Base-by-base conservation (phyloP, 2,113 vertebrate genomes). In the Chloroceryle aenea region DNA sequence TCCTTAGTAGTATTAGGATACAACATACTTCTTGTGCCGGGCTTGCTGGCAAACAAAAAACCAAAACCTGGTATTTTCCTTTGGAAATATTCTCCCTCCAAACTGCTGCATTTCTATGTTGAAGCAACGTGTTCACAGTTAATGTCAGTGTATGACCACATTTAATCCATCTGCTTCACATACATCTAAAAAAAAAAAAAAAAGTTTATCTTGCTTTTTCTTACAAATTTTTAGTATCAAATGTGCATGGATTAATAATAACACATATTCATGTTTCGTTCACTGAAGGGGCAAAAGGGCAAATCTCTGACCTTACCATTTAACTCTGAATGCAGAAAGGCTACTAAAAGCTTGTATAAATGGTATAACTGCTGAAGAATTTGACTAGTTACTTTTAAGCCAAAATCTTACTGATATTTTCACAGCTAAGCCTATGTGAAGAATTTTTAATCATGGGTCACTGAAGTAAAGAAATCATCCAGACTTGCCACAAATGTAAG, bases 11-110 rank as follows among this genome's bases (percentile, higher is more conserved):
- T 91, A 83, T 90, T 93, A 79, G 53, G 73, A 68, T 56, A 93
- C 84, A 96, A 81, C 92, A 59, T 87, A 78, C 30, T 90, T 96
- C 32, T 72, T 89, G 73, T 95, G 53, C 68, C 91, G 53, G 30
- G 5, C 43, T 59, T 85, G n/a, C 48, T 96, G 85, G 83, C 96
- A 97, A 97, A 91, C 53, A 94, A 93, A 47, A 87, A n/a, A n/a
- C n/a, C n/a, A n/a, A n/a, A n/a, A n/a, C 96, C 78, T 95, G 75
- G 72, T 95, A 73, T 94, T 95, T 96, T 96, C 79, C 86, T 86
- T 58, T 85, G 74, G 89, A 96, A 98, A 93, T 84, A 92, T 94
- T 94, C 78, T 93, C 27, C 87, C 96, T 97, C 89, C 9, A 50
- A 97, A 96, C 9, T 67, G 52, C 64, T 87, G 17, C 21, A 69